phyloP scores from a whole-genome alignment of 2,888 invertebrate genomes.

The Zaprionus obscuricornis region DNA sequence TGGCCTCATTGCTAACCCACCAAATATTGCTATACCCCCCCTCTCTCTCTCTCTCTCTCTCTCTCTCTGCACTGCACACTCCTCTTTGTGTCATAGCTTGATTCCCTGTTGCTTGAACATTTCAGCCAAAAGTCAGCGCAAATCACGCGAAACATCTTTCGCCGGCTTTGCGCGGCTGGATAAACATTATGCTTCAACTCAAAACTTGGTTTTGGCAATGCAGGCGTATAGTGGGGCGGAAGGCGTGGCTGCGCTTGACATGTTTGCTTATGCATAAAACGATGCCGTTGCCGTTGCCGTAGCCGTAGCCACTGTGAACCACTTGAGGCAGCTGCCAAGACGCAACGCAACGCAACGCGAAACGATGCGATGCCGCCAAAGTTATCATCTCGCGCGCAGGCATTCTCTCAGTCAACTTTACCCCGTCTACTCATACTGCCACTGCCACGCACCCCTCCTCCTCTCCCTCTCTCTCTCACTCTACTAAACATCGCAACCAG shows the following conservation, averaged over 20 bases:
- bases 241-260: slow-evolving; percentile 63
- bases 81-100: too few species aligned
- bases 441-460: too few species aligned
- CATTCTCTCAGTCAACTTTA: slow-evolving; percentile 22
- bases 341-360: slow-evolving; percentile 13
- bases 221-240: background rate
- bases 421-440: background rate
- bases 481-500: too few species aligned
- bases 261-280: slow-evolving; percentile 77
- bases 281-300: slow-evolving; percentile 37
- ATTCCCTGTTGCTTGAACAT: too few species aligned
- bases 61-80: background rate
- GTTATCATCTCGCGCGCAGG: slow-evolving; percentile 63
- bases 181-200: slow-evolving; percentile 64
- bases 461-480: too few species aligned
- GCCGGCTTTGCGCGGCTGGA: slow-evolving; percentile 73
- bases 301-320: slow-evolving; percentile 39
- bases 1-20: background rate
- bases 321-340: slow-evolving; percentile 49
- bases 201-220: background rate
- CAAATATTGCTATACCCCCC: background rate
- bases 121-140: slow-evolving; percentile 33
- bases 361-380: slow-evolving; percentile 41
- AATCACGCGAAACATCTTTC: slow-evolving; percentile 76
- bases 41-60: background rate